These are phyloP conservation scores for Aplysia californica DNA, from an alignment of 1,140 invertebrate species.

Conservation along the genomic window DNA sequence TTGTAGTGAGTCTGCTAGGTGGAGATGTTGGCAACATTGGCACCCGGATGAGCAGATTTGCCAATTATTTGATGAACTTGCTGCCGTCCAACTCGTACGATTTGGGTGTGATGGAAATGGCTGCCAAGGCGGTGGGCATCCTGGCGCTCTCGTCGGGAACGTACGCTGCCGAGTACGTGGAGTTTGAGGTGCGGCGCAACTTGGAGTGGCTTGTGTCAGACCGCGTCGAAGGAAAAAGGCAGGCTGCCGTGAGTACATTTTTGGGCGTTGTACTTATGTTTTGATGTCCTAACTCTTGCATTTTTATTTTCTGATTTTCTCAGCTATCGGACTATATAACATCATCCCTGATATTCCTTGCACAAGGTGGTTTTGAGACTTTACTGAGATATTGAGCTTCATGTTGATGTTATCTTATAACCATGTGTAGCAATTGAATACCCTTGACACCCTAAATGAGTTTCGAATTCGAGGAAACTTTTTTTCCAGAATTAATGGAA, in stretches of 20 bases:
- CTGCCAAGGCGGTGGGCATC: conserved; percentile 93
- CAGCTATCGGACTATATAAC: no score
- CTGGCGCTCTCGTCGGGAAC: conserved; percentile 91
- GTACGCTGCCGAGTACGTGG: conserved; percentile 94
- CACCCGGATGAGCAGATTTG: conserved; percentile 89
- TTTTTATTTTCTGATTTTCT: no score
- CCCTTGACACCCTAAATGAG: no score
- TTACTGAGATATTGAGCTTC: no score
- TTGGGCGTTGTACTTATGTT: no score
- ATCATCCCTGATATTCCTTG: no score
- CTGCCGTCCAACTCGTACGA: conserved; percentile 83
- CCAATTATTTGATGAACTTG: conserved; percentile 91
- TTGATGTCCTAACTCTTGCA: no score
- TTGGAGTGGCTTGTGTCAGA: conserved; percentile 91
- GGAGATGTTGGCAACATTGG: conserved; percentile 93
- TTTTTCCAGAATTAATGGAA: no score
- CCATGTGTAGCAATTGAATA: no score
- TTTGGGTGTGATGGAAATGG: conserved; percentile 92
- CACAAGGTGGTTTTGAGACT: no score
- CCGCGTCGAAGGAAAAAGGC: conserved; percentile 87
- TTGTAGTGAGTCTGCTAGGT: conserved; percentile 90
- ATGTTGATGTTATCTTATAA: no score
- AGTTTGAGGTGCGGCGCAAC: conserved; percentile 94
- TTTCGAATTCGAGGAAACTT: no score
- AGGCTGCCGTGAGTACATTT: conserved; percentile 79